Evolutionary conservation across 2,113 vertebrate species (phyloP).

Genomic region (Romanogobio albipinnatus): DNA sequence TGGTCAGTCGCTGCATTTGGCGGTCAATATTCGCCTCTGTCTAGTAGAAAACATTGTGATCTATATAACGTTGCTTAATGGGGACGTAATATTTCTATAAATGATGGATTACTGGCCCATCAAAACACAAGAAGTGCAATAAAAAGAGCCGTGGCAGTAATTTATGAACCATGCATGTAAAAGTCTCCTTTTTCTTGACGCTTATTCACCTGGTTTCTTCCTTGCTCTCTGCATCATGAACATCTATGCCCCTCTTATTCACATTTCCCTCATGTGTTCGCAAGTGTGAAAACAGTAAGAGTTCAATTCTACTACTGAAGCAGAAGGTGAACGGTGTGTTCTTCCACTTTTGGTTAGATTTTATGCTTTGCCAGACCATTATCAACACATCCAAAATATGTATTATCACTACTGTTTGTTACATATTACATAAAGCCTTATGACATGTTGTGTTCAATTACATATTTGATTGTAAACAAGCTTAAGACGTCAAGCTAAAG

Average conservation of each 20-base stretch:
- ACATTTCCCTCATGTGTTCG: background rate
- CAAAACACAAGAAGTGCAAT: conserved; percentile 9
- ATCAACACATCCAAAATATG: background rate
- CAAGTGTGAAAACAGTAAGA: too few relatives aligned
- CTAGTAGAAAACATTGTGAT: background rate
- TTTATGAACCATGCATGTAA: background rate
- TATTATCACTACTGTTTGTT: background rate
- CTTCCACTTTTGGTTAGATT: background rate
- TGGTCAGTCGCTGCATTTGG: background rate
- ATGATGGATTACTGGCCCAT: background rate
- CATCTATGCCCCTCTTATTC: background rate
- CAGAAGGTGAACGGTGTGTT: too few relatives aligned
- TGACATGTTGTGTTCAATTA: background rate
- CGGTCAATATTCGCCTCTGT: background rate
- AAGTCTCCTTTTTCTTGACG: background rate
- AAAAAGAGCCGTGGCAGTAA: background rate
- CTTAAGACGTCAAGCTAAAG: background rate
- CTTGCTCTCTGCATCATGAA: background rate
- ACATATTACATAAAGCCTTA: background rate
- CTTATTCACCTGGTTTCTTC: background rate
- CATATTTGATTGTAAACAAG: too few relatives aligned
- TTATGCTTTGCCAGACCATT: background rate
- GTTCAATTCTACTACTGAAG: too few relatives aligned
- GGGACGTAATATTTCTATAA: background rate
- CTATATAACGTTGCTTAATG: background rate